These are phyloP conservation scores for Podarcis siculus DNA, from an alignment of 2,797 vertebrate genomes.

Conservation along the genomic window DNA sequence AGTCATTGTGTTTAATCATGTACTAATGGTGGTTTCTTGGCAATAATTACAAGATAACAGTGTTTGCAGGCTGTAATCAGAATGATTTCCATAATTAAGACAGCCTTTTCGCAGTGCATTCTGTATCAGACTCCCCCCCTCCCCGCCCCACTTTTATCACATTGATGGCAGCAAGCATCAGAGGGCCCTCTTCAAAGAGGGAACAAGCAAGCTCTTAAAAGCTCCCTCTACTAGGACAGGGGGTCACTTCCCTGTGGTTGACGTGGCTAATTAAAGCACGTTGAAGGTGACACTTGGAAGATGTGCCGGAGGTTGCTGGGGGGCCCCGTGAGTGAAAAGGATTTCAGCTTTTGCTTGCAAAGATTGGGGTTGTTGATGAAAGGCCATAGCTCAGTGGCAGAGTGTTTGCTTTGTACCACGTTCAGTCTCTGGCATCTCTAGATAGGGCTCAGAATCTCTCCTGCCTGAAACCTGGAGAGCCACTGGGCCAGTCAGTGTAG, in stretches of 20 bases:
- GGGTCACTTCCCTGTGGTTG: accelerated
- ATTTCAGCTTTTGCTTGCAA: background rate
- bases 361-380: no score
- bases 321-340: background rate
- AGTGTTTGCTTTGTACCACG: no score
- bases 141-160: background rate
- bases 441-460: no score
- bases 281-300: constrained; percentile 24
- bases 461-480: no score
- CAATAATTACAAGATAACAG: constrained; percentile 78
- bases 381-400: no score
- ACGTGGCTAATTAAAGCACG: accelerated
- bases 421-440: no score
- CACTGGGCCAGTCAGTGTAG: no score
- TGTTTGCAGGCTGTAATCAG: constrained; percentile 77
- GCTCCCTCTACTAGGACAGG: accelerated
- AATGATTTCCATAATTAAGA: constrained; percentile 74
- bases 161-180: background rate
- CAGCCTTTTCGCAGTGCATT: constrained; percentile 46
- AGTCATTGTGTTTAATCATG: constrained; percentile 75
- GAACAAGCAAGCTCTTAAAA: accelerated
- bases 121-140: background rate
- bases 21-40: constrained; percentile 75
- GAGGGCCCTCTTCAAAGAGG: constrained; percentile 8
- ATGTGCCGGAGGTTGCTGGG: background rate